Base-by-base conservation (phyloP, 2,797 vertebrate genomes). In the Rhinogobio ventralis region DNA sequence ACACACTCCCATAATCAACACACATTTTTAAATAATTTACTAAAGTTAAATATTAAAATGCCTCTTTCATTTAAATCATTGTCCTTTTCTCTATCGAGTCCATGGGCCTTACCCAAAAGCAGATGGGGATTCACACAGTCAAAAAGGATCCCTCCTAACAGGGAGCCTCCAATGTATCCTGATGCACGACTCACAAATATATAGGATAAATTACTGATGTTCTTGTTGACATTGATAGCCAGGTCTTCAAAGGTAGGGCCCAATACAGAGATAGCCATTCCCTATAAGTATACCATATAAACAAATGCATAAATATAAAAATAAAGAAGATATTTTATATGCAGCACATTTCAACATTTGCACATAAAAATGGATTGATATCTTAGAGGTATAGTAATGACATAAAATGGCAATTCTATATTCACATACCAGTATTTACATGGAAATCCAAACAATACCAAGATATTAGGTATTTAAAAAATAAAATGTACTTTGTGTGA, bases 211-310 rank as follows among this genome's bases (percentile, higher is more conserved):
- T 96, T 96, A 92, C 96, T 96, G 91, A 99, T 95, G 89, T 96
- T 94, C 89, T 91, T 93, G 60, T 95, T 94, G 71, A 99, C 96
- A 1, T 98, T 98, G 78, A 86, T 77, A n/a, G 97, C 98, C 91
- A 99, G 90, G 86, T 97, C 97, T 84, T 94, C 95, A 77, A 99
- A 96, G 0, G 97, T 99, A 13, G 98, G 98, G 25, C 98, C 98
- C 3, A 99, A 83, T 10, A 98, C 93, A 0, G 97, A 96, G 87
- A 98, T 94, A 67, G 95, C 93, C 96, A 97, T 95, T 25, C 98
- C 98, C 98, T 99, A 84, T 15, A 92, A 82, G 78, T 53, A 90
- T 60, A 81, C 28, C 86, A 69, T 88, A 87, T 62, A 78, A n/a
- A 78, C 51, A 72, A 62, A 67, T 46, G 2, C 23, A 71, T 17